phyloP scores from a whole-genome alignment of 2,113 vertebrate species.

The Neofelis nebulosa region DNA sequence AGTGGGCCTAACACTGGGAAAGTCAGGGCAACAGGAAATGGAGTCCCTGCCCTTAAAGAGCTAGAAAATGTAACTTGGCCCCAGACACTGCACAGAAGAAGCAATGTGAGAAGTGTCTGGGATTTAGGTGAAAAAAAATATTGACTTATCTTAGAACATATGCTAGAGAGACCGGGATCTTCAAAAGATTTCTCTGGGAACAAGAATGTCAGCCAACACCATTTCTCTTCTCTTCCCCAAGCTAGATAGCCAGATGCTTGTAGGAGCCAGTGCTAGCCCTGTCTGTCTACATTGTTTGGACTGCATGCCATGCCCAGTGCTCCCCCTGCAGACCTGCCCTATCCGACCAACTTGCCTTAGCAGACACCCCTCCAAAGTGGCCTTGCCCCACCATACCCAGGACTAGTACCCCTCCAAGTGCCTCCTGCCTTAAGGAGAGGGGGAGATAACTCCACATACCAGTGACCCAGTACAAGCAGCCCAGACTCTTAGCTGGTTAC shows the following conservation, averaged over 20 bases:
- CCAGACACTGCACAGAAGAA: neutral
- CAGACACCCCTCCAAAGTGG: neutral
- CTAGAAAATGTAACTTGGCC: neutral
- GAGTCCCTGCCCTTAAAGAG: neutral
- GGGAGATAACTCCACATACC: neutral
- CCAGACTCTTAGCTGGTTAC: neutral
- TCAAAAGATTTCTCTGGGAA: neutral
- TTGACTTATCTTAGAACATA: neutral
- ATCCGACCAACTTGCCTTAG: neutral
- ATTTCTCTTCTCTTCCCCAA: neutral
- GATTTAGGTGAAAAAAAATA: neutral
- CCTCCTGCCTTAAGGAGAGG: neutral
- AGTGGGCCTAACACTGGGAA: neutral
- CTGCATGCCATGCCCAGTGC: neutral
- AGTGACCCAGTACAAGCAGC: neutral
- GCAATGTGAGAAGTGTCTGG: neutral
- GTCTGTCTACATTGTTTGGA: neutral
- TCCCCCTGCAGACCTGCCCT: neutral
- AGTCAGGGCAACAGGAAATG: neutral
- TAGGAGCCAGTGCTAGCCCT: neutral
- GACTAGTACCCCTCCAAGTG: neutral
- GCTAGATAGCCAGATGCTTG: neutral
- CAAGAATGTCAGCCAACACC: neutral
- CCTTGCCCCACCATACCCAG: neutral
- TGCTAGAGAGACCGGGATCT: neutral